These are phyloP conservation scores for Hoplostethus atlanticus DNA, from an alignment of 2,797 vertebrate species.

Conservation along the genomic window DNA sequence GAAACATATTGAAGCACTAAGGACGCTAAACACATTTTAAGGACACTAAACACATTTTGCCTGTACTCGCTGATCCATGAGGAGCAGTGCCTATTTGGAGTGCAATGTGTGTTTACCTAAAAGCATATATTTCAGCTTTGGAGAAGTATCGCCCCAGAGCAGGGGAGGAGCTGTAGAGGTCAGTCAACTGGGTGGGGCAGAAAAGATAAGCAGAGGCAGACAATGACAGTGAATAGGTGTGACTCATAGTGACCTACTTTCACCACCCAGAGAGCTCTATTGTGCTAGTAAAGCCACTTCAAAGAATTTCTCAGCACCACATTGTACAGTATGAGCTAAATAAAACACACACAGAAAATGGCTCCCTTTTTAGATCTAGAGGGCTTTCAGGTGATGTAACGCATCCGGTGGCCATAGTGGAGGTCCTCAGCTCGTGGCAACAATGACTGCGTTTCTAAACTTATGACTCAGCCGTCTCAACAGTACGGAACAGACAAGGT, in stretches of 20 bases:
- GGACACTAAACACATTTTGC: background rate
- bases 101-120: slow-evolving; percentile 63
- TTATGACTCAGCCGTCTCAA: no score
- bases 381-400: no score
- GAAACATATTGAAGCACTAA: slow-evolving; percentile 3
- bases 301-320: background rate
- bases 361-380: no score
- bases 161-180: slow-evolving; percentile 69
- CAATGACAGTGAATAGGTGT: slow-evolving; percentile 1
- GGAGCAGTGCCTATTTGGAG: no score
- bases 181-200: slow-evolving; percentile 63
- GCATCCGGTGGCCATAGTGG: no score
- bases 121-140: slow-evolving; percentile 33
- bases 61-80: no score
- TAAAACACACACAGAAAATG: background rate
- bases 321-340: background rate
- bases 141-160: slow-evolving; percentile 79
- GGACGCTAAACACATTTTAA: background rate
- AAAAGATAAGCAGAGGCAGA: slow-evolving; percentile 46
- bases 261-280: background rate
- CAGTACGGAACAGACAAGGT: no score
- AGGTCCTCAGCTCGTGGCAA: no score
- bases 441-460: no score
- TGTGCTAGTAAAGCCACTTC: background rate
- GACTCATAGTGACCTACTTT: slow-evolving; percentile 1